Evolutionary conservation across 2,113 vertebrate genomes (phyloP), one percentile per base, ranked within the genome.

Genomic region (Gallinago undulata): DNA sequence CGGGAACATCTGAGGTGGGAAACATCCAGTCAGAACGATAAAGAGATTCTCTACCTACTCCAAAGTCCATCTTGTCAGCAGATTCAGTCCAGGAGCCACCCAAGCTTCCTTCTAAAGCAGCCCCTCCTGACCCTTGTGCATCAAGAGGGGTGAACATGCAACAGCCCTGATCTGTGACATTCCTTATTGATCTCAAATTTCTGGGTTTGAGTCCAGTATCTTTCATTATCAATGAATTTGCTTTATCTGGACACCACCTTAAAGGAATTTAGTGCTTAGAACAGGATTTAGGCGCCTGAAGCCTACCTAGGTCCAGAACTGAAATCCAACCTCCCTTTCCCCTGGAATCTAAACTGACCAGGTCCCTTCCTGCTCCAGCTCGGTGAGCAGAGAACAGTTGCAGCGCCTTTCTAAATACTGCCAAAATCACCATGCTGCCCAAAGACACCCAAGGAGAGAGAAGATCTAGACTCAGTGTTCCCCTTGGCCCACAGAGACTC

Each of bases 1-100:
- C 98, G 0, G 99, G 99, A 28, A 99, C 98, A 8, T 97, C 99
- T 99, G 96, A 1, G 28, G 35, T 9, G 31, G 63, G 60, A 64
- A 95, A 87, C 59, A 43, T 19, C 51, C 56, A 47, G 37, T 60
- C 2, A 75, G 57, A 69, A 43, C 50, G 51, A 39, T 2, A 1
- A 31, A 39, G 33, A 11, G 63, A 13, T 1, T 4, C 17, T 62
- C 13, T 8, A 11, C 16, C 33, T 55, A 11, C 66, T 53, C 66
- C 30, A 31, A 31, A 60, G 37, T 1, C 62, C 51, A 28, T 5
- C 43, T 18, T 27, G 23, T 67, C 60, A 24, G 50, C 18, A 55
- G 41, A 6, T 13, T 33, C 27, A 3, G 41, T 1, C 13, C 50
- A 22, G 66, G 7, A 72, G 55, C 41, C 6, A 19, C 35, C 31